phyloP scores from a whole-genome alignment of 1,140 invertebrate species.

The Pachypsylla venusta region DNA sequence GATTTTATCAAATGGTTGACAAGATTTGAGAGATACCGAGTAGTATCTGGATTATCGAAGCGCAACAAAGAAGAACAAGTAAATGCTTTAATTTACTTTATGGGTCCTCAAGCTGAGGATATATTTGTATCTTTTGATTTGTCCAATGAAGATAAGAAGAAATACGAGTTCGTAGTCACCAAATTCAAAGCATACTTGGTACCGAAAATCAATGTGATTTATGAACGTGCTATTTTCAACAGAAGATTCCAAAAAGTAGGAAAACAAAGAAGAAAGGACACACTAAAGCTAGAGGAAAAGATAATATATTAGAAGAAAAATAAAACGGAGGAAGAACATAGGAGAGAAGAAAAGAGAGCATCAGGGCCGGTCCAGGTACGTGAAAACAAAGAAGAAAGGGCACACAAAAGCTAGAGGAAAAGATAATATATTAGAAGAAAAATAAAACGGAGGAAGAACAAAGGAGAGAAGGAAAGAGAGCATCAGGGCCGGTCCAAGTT shows the following conservation, averaged over 20 bases:
- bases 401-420: too few species aligned
- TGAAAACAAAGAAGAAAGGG: too few species aligned
- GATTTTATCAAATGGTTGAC: not conserved
- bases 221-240: constrained; percentile 24
- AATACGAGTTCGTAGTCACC: not conserved
- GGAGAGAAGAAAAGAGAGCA: too few species aligned
- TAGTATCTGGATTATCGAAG: not conserved
- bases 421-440: too few species aligned
- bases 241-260: constrained; percentile 22
- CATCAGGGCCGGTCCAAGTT: too few species aligned
- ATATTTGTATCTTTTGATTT: not conserved
- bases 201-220: constrained; percentile 23
- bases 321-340: too few species aligned
- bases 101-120: constrained; percentile 5
- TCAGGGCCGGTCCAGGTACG: too few species aligned
- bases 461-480: too few species aligned
- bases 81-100: not conserved
- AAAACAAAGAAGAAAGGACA: too few species aligned
- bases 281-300: too few species aligned
- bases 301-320: too few species aligned
- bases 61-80: not conserved
- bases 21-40: not conserved
- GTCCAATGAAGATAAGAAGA: not conserved
- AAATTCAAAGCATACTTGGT: constrained; percentile 17
- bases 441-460: too few species aligned